Evolutionary conservation across 2,888 invertebrate genomes (phyloP).

Genomic region (Hyles lineata): DNA sequence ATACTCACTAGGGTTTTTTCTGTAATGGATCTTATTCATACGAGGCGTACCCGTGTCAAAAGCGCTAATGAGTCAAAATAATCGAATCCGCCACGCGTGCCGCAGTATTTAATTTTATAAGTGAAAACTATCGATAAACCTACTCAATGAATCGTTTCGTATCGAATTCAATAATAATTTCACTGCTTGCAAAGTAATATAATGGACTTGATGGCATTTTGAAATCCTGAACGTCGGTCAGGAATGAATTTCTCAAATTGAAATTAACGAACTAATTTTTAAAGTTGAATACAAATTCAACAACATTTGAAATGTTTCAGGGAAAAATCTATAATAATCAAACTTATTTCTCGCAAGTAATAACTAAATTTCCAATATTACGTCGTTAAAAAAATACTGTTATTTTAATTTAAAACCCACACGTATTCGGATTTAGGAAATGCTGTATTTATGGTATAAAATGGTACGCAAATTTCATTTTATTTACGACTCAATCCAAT

Average conservation of each 20-base stretch:
- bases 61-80: not conserved
- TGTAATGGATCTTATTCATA: not conserved
- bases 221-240: no score
- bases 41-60: not conserved
- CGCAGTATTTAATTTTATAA: not conserved
- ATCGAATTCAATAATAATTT: not conserved
- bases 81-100: not conserved
- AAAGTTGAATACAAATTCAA: not conserved
- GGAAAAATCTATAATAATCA: no score
- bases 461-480: not conserved
- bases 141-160: not conserved
- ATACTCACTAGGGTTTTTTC: not conserved
- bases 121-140: not conserved
- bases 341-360: no score
- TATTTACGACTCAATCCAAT: not conserved
- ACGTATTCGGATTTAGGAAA: not conserved
- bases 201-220: not conserved
- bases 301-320: not conserved
- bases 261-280: no score
- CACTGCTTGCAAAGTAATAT: not conserved
- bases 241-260: no score
- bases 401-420: not conserved
- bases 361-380: no score
- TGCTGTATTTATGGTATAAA: not conserved
- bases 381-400: no score